Evolutionary conservation across 2,797 vertebrate genomes (phyloP).

Genomic region (Sebastes matsubarae): DNA sequence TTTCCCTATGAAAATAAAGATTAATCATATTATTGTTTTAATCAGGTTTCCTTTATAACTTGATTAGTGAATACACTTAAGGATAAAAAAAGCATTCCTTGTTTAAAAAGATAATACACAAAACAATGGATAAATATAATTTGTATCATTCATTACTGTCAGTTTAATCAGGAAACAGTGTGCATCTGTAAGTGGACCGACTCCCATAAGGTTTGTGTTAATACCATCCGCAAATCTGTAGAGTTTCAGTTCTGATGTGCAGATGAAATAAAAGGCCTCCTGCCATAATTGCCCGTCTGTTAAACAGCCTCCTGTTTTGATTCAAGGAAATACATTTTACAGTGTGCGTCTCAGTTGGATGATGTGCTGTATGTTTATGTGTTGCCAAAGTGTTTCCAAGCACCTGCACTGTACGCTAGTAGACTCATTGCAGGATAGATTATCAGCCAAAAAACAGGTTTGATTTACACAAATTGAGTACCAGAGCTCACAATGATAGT

Average conservation of each 20-base stretch:
- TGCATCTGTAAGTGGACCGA: slow-evolving; percentile 40
- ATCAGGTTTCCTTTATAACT: not conserved
- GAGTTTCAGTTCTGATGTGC: slow-evolving; percentile 56
- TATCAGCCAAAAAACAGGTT: slow-evolving; percentile 40
- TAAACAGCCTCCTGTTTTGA: slow-evolving; percentile 48
- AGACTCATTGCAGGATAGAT: slow-evolving; percentile 21
- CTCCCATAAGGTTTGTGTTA: slow-evolving; percentile 44
- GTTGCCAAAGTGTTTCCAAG: slow-evolving; percentile 51
- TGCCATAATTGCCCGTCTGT: slow-evolving; percentile 60
- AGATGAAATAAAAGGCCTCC: slow-evolving; percentile 60
- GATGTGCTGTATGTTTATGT: slow-evolving; percentile 48
- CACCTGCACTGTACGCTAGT: slow-evolving; percentile 40
- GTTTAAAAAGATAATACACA: not conserved
- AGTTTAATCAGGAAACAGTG: not conserved
- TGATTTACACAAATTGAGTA: slow-evolving; percentile 50
- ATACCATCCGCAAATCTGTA: slow-evolving; percentile 33
- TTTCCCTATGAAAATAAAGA: not conserved
- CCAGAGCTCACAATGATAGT: slow-evolving; percentile 39
- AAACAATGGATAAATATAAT: not conserved
- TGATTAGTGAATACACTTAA: not conserved
- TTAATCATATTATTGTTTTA: not conserved
- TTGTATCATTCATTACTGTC: not conserved
- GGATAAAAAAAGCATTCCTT: not conserved
- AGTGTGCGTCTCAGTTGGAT: slow-evolving; percentile 46
- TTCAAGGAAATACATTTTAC: slow-evolving; percentile 51